Conservation (phyloP, 1,140 invertebrate species). For the Tetramorium simillimum region DNA sequence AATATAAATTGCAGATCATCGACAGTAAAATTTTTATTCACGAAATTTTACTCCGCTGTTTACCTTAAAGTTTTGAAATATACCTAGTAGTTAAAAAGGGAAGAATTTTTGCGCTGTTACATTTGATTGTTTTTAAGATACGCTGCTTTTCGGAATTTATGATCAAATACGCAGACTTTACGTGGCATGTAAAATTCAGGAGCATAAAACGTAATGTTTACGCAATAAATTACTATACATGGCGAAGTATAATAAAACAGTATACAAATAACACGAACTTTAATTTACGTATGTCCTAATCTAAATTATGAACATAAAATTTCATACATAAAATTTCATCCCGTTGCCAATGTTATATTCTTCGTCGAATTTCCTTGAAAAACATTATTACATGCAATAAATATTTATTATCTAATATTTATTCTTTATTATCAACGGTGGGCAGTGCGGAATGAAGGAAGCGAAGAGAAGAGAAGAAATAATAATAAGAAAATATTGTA, state of each 20-base stretch:
- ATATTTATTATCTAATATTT: background rate
- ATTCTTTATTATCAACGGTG: background rate
- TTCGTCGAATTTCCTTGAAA: background rate
- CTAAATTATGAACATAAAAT: background rate
- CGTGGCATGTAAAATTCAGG: background rate
- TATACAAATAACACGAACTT: background rate
- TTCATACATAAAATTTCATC: background rate
- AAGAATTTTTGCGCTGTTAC: background rate
- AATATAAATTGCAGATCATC: slow-evolving; percentile 4
- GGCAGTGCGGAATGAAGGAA: too few relatives aligned
- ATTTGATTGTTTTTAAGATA: background rate
- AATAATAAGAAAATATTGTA: too few relatives aligned
- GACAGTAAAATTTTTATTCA: background rate
- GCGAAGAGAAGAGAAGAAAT: too few relatives aligned
- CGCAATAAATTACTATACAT: background rate
- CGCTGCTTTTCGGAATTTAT: background rate
- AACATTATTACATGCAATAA: background rate
- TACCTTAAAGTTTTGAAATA: background rate
- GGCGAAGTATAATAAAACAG: background rate
- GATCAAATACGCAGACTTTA: background rate
- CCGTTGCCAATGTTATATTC: background rate
- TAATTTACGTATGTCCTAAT: background rate
- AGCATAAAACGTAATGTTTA: slow-evolving; percentile 10
- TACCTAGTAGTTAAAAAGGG: background rate
- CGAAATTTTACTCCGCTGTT: background rate